phyloP scores from a whole-genome alignment of 2,888 invertebrate genomes.

The Pristionchus japonicus region DNA sequence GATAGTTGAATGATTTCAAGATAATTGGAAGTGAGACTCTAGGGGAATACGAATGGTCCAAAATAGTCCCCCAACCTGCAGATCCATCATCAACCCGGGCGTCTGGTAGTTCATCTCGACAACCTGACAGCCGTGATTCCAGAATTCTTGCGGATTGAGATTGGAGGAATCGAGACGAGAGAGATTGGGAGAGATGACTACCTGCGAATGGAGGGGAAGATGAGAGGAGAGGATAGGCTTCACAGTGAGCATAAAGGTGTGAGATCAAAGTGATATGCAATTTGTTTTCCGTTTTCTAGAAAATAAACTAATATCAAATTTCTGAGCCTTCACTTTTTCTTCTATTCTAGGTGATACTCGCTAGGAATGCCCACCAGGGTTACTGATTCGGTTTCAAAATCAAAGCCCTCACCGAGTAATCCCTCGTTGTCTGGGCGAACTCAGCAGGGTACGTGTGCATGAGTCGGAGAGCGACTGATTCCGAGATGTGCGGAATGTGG shows the following conservation, averaged over 20 bases:
- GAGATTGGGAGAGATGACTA: conserved; percentile 78
- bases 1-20: too few relatives aligned
- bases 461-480: conserved; percentile 74
- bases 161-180: conserved; percentile 80
- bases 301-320: too few relatives aligned
- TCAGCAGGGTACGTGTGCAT: conserved; percentile 76
- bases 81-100: conserved; percentile 80
- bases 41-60: too few relatives aligned
- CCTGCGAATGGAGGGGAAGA: background rate
- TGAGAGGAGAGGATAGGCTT: background rate
- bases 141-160: conserved; percentile 79
- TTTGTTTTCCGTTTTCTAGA: too few relatives aligned
- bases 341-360: too few relatives aligned
- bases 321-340: too few relatives aligned
- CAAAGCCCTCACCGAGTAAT: conserved; percentile 58
- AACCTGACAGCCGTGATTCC: conserved; percentile 80
- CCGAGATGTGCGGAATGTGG: conserved; percentile 65
- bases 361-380: too few relatives aligned
- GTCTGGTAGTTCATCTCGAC: conserved; percentile 81
- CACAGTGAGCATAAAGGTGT: background rate
- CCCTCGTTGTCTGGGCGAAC: conserved; percentile 76
- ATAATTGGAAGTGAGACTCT: too few relatives aligned
- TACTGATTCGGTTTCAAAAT: too few relatives aligned
- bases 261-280: too few relatives aligned
- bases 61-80: too few relatives aligned